A percentile compares a stretch with the other conserved stretches of the same genome.
phyloP scores from a whole-genome alignment of 1,140 invertebrate genomes.

The Drosophila littoralis region DNA sequence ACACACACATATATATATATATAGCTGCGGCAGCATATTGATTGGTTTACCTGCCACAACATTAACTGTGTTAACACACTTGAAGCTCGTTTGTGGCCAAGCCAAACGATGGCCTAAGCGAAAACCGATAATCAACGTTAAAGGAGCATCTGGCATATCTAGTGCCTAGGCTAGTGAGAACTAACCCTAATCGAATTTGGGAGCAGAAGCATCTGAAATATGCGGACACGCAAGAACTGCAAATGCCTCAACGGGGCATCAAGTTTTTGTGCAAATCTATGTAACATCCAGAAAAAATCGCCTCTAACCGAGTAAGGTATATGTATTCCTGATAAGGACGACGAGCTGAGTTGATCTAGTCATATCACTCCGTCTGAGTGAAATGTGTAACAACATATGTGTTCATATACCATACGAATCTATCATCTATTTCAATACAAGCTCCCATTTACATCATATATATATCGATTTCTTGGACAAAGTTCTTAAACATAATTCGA shows the following conservation, averaged over 20 bases:
- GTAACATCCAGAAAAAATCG: too few relatives aligned
- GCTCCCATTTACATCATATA: too few relatives aligned
- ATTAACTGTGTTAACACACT: not conserved
- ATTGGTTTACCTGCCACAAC: not conserved
- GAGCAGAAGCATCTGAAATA: constrained; percentile 22
- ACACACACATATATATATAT: not conserved
- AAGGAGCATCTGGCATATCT: not conserved
- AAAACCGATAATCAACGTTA: constrained; percentile 65
- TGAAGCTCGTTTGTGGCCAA: not conserved
- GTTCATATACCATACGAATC: too few relatives aligned
- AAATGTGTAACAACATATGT: too few relatives aligned
- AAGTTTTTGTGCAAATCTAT: too few relatives aligned
- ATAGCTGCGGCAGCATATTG: not conserved
- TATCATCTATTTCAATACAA: too few relatives aligned
- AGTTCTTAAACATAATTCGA: too few relatives aligned
- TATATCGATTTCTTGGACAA: too few relatives aligned
- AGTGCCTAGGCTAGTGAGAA: not conserved
- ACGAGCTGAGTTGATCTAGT: too few relatives aligned
- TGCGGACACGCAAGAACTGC: constrained; percentile 59
- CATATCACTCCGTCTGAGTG: too few relatives aligned
- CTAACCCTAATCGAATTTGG: constrained; percentile 1
- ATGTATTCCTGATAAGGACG: too few relatives aligned
- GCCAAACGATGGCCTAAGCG: constrained; percentile 47
- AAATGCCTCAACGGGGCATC: not conserved
- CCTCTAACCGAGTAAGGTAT: too few relatives aligned